Evolutionary conservation across 92 coral and sea anemone genomes (phyloP), one percentile per base, ranked within the genome.

Genomic region (Epizoanthus illoricatus): DNA sequence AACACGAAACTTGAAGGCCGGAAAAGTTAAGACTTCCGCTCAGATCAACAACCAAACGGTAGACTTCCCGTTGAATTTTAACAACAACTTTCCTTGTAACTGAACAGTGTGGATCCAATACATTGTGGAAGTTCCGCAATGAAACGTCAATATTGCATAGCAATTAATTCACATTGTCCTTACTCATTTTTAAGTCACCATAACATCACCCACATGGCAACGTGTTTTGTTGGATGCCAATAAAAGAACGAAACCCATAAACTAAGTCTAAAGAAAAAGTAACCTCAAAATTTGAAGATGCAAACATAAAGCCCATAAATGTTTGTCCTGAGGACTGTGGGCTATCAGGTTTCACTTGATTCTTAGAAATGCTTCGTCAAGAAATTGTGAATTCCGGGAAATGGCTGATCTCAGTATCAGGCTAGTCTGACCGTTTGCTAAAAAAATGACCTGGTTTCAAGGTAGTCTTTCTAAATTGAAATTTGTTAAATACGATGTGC

Each of bases 331-430:
- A n/a, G 82, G 71, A 63, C 82, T 40, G 16, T 16, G 4, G 1
- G 41, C 15, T 62, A 78, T 78, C 82, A 63, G 21, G 15, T 78
- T 78, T 62, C 82, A 10, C 4, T 13, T 54, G 41, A 45, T 78
- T 78, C 82, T 78, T 20, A 78, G 82, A 78, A 78, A 63, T 19
- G 5, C 58, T 16, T 78, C 82, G 71, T 62, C 60, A 70, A 78
- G 65, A 63, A 42, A 4, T 17, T 62, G 60, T 15, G 59, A 78
- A 62, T 78, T 78, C 82, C 71, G 71, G 71, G 82, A 78, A 75
- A 78, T 45, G 71, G 71, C 43, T 10, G 60, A 20, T 42, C 65
- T 52, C 20, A 47, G 54, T 61, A 42, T 42, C 15, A 20, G 56
- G 24, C 43, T 3, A 42, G 45, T 18, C 61, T 78, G 40, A 24